Evolutionary conservation across 2,888 invertebrate species (phyloP).

Genomic region (Oligia fasciuncula): DNA sequence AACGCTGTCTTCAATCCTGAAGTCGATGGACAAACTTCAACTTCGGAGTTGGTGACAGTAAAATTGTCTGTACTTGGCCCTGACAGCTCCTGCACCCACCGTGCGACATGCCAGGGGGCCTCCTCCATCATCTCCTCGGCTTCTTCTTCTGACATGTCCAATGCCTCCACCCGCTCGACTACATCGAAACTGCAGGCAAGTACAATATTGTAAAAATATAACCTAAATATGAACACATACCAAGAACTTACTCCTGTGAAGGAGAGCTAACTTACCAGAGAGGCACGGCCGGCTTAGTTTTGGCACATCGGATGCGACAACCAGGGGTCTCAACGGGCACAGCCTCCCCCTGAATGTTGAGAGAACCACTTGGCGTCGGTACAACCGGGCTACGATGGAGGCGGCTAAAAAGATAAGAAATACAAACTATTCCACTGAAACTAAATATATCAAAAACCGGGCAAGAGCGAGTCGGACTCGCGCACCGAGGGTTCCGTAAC

Average conservation of each 20-base stretch:
- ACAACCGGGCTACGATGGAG: neutral
- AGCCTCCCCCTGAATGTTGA: neutral
- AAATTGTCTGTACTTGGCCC: neutral
- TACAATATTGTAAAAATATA: neutral
- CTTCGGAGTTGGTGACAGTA: neutral
- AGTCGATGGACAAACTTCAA: slow-evolving; percentile 2
- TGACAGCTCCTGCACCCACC: neutral
- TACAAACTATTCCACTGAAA: neutral
- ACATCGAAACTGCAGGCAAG: no score
- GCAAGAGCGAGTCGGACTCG: no score
- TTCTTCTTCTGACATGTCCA: slow-evolving; percentile 3
- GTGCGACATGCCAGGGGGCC: neutral
- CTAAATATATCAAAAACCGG: neutral
- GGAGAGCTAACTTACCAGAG: slow-evolving; percentile 5
- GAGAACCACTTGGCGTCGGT: neutral
- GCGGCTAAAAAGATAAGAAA: neutral
- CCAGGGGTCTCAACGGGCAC: neutral
- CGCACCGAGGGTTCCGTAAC: no score
- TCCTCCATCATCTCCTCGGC: neutral
- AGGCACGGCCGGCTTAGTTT: neutral
- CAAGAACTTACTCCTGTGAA: neutral
- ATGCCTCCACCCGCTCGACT: slow-evolving; percentile 3
- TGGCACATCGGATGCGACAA: neutral
- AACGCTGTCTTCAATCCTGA: neutral
- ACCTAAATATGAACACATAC: neutral